Conservation (phyloP, 2,797 vertebrate genomes). For the Macroramphosus scolopax region DNA sequence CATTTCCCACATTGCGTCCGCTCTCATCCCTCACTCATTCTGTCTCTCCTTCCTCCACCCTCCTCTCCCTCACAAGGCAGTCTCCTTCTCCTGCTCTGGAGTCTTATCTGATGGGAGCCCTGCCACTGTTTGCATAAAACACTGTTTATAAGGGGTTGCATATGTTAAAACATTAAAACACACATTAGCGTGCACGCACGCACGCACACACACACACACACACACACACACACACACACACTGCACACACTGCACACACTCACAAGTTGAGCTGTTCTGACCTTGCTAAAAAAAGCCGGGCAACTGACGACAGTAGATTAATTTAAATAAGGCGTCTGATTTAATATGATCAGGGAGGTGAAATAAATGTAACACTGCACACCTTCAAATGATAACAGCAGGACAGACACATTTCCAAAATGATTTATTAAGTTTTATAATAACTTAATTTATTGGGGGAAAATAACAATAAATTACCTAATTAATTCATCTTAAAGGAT, state of each 20-base stretch:
- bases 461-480: constrained; percentile 8
- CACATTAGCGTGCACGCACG: constrained; percentile 42
- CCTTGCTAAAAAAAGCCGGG: constrained; percentile 59
- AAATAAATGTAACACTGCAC: constrained; percentile 12
- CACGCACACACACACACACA: constrained; percentile 51
- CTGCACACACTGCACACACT: constrained; percentile 17
- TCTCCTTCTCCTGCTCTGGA: constrained; percentile 71
- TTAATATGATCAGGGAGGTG: constrained; percentile 30
- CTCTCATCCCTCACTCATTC: constrained; percentile 57
- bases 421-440: constrained; percentile 34
- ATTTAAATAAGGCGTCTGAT: constrained; percentile 66
- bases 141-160: constrained; percentile 81
- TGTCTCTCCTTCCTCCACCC: constrained; percentile 40
- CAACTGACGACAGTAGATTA: constrained; percentile 45
- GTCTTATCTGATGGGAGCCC: constrained; percentile 80
- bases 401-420: constrained; percentile 35
- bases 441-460: constrained; percentile 7
- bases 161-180: constrained; percentile 81
- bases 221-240: constrained; percentile 16
- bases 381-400: constrained; percentile 16
- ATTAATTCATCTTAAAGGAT: too few relatives aligned
- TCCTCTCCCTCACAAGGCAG: constrained; percentile 56
- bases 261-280: constrained; percentile 48
- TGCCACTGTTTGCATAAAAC: constrained; percentile 82
- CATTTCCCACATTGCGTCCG: constrained; percentile 57